Base-by-base conservation (phyloP, 2,797 vertebrate species). In the Chiroxiphia lanceolata region DNA sequence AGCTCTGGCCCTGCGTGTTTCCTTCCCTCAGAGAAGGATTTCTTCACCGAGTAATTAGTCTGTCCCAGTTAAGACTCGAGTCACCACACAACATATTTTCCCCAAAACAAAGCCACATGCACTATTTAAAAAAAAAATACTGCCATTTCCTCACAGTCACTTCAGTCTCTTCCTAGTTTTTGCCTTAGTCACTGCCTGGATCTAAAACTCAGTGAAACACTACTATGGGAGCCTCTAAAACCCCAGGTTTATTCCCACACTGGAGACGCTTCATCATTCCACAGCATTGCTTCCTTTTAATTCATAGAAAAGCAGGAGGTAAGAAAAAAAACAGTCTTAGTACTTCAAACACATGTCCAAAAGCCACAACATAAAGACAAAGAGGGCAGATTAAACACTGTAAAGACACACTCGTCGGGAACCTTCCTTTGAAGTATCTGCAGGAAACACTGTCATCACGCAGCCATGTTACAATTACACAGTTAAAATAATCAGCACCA, bases 381-480 rank as follows among this genome's bases (percentile, higher is more conserved):
- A 91, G 94, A 81, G 50, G 27, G 82, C 42, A 89, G 90, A 95
- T 89, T 86, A 95, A 94, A 89, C 13, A 25, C 85, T 56, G 83
- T 72, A 86, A 94, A 54, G 96, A 87, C 76, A 95, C 3, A 56
- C 50, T 91, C 21, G 61, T 89, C 82, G 61, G 89, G 94, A 94
- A 23, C 95, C 78, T 51, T 71, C 89, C 88, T 96, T 96, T 95
- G 96, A 87, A 95, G 89, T 93, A 47, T 80, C 69, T 96, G 92
- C 88, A 97, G 92, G 94, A 97, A 97, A 94, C 94, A 75, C 90
- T 94, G 97, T 96, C 96, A 94, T 87, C 50, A 47, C 44, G 90
- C 87, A 96, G 89, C 97, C 94, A 97, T 94, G 90, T 90, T 96
- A 89, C 95, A 97, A 97, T 97, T 96, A 97, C 91, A 94, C 53